Percentiles rank a stretch among this genome's conserved stretches.
Conservation (phyloP, 2,113 vertebrate species). For the Turnix velox region DNA sequence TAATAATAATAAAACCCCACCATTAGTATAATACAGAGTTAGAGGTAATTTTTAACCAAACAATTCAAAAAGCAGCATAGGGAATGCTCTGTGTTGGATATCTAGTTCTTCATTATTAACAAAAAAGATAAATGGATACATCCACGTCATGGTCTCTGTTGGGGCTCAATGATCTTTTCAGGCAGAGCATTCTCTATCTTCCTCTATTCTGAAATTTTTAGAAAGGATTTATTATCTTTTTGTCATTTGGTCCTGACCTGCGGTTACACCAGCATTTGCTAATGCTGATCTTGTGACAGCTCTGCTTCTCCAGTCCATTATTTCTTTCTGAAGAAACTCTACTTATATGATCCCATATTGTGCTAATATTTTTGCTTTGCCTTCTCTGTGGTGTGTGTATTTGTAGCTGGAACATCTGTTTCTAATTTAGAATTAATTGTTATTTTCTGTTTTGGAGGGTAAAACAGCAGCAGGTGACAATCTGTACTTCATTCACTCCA, state of each 20-base stretch:
- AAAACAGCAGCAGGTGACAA: conserved; percentile 1
- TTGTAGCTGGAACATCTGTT: background rate
- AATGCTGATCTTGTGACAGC: background rate
- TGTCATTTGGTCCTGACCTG: background rate
- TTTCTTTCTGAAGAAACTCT: background rate
- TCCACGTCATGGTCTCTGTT: background rate
- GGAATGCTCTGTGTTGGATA: background rate
- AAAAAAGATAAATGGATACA: background rate
- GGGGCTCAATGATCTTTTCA: background rate
- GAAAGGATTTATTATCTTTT: background rate
- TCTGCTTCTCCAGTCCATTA: background rate
- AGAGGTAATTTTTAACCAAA: background rate
- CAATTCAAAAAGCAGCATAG: background rate
- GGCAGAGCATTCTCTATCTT: background rate
- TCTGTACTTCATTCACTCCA: background rate
- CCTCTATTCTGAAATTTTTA: background rate
- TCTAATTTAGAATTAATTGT: background rate
- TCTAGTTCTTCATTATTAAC: background rate
- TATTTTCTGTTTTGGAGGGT: background rate
- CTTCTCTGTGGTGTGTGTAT: background rate
- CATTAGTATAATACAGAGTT: background rate
- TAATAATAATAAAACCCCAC: background rate
- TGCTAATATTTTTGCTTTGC: background rate
- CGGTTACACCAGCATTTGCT: background rate
- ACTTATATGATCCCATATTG: background rate